phyloP scores from a whole-genome alignment of 2,888 invertebrate species.

The Erannis defoliaria region DNA sequence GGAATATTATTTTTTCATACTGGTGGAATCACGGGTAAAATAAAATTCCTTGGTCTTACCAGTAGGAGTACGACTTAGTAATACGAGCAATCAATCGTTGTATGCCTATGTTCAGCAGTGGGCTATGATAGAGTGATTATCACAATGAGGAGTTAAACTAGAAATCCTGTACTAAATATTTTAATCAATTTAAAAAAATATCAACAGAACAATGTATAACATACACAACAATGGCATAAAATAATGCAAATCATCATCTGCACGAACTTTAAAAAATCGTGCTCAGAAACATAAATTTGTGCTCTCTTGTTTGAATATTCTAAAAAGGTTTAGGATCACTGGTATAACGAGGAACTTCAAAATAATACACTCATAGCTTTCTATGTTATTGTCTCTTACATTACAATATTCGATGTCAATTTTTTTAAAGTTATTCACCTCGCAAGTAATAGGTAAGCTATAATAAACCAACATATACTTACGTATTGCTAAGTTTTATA shows the following conservation, averaged over 20 bases:
- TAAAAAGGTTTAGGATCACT: constrained; percentile 14
- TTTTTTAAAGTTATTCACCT: constrained; percentile 26
- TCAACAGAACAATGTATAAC: constrained; percentile 56
- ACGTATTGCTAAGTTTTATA: constrained; percentile 4
- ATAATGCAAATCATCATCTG: constrained; percentile 34
- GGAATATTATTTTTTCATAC: too few species aligned
- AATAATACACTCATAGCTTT: constrained; percentile 31
- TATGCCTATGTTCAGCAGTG: too few species aligned
- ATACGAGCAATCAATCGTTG: too few species aligned
- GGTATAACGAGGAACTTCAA: constrained; percentile 43
- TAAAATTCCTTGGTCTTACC: too few species aligned
- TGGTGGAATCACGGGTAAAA: too few species aligned
- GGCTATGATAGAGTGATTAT: too few species aligned
- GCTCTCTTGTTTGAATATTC: constrained; percentile 22
- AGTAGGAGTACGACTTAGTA: too few species aligned
- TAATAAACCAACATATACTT: background rate
- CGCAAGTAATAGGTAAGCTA: constrained; percentile 8
- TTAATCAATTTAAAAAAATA: constrained; percentile 49
- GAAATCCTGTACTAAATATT: constrained; percentile 41
- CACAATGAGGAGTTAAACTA: background rate
- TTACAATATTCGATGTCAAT: constrained; percentile 41
- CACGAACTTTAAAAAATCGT: constrained; percentile 29
- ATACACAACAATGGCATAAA: constrained; percentile 45
- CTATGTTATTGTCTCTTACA: constrained; percentile 36
- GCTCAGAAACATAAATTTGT: constrained; percentile 26